phyloP scores from a whole-genome alignment of 2,113 vertebrate genomes.

The Prunella fulvescens region DNA sequence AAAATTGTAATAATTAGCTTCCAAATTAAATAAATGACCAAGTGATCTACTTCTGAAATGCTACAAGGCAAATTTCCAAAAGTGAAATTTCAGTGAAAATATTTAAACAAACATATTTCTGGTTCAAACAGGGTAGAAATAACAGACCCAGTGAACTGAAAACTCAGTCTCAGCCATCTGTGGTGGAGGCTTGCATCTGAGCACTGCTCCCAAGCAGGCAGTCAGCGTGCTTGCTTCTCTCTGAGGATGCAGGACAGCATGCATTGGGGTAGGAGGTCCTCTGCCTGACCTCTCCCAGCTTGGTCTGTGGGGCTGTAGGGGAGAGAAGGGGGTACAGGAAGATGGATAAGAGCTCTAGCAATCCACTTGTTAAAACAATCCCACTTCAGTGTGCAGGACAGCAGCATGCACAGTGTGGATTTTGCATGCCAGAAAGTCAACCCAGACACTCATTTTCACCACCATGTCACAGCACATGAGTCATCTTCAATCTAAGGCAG shows the following conservation, averaged over 20 bases:
- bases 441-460: background rate
- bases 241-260: background rate
- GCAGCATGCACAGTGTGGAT: too few relatives aligned
- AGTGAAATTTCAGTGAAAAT: conserved; percentile 43
- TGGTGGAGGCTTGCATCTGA: background rate
- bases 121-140: conserved; percentile 41
- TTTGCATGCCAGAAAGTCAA: background rate
- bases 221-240: background rate
- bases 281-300: background rate
- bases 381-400: accelerated
- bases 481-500: background rate
- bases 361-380: background rate
- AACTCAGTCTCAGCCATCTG: conserved; percentile 34
- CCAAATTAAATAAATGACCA: conserved; percentile 19
- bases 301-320: background rate
- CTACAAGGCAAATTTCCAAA: conserved; percentile 42
- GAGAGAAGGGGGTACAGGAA: background rate
- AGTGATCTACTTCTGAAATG: background rate
- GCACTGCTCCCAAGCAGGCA: background rate
- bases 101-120: conserved; percentile 59
- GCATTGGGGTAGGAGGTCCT: background rate
- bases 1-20: conserved; percentile 20
- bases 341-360: background rate
- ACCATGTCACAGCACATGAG: background rate
- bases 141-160: conserved; percentile 9